Base-by-base conservation (phyloP, 2,797 vertebrate species). In the Poeciliopsis presidionis region DNA sequence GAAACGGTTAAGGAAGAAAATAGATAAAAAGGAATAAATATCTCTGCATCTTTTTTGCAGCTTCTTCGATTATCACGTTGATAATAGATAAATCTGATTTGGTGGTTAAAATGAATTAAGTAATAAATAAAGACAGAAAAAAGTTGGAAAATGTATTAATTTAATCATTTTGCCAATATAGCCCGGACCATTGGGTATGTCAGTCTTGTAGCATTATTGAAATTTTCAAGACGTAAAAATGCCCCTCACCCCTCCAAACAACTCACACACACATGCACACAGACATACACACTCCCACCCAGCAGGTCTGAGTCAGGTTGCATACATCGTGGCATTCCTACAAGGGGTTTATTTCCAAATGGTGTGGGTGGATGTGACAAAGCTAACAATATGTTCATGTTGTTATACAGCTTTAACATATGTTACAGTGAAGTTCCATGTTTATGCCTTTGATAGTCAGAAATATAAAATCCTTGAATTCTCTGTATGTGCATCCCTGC, bases 341-440 rank as follows among this genome's bases (percentile, higher is more conserved):
- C 74, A 71, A 73, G 46, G 57, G 28, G 13, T 75, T 80, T 0
- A 72, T 46, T 49, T 80, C 75, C 81, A 41, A 14, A 57, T 51
- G 13, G 2, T 76, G 84, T 78, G 88, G 91, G 92, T 49, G 90
- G 87, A 87, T 30, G 90, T 90, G 90, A 89, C 83, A 88, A 88
- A 91, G 83, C n/a, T 41, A 20, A 59, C 88, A 91, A 89, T 90
- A 88, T 89, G 90, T 78, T 84, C 75, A 11, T 28, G 70, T 78
- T 76, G 73, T 75, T 8, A 18, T 70, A 78, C 78, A 78, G 78
- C 76, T 89, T 88, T 65, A 80, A 73, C 88, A 82, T 89, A 79
- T 86, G 84, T 85, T 36, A 45, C 46, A 0, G 45, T 33, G 30
- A 73, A 36, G 12, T 45, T 79, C 22, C 41, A 41, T 11, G 36